These are phyloP conservation scores for Odocoileus hemionus DNA, from an alignment of 2,113 vertebrate species.

Conservation along the genomic window DNA sequence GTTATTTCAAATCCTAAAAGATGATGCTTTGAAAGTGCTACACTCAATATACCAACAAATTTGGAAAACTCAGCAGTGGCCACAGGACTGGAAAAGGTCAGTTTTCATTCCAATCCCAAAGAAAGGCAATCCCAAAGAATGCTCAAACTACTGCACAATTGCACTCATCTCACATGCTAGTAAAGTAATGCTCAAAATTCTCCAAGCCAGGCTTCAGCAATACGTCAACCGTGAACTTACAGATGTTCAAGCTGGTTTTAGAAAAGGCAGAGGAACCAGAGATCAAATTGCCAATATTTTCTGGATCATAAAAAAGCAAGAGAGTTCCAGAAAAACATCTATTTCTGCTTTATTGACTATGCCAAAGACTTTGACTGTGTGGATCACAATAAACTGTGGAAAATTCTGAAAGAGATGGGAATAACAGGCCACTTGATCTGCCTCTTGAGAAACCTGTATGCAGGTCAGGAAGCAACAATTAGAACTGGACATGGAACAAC, in stretches of 20 bases:
- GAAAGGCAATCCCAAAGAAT: background rate
- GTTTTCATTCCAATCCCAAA: background rate
- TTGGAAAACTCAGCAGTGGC: background rate
- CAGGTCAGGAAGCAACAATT: background rate
- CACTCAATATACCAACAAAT: background rate
- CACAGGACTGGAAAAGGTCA: background rate
- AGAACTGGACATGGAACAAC: background rate
- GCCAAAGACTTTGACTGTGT: background rate
- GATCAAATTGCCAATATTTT: background rate
- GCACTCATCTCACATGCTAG: fast-evolving
- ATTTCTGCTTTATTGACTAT: background rate
- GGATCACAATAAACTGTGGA: background rate
- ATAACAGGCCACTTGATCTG: background rate
- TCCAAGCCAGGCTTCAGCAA: background rate
- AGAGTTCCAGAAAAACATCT: background rate
- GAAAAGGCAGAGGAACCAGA: background rate
- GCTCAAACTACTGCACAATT: background rate
- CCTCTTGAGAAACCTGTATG: background rate
- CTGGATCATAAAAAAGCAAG: background rate
- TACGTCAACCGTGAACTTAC: fast-evolving
- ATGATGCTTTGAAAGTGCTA: background rate
- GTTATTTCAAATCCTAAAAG: background rate
- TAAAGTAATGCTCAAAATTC: background rate
- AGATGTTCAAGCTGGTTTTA: background rate
- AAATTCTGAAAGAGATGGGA: background rate